A percentile compares a stretch with the other conserved stretches of the same genome.
Conservation (phyloP, 2,888 invertebrate genomes). For the Ligdia adustata region DNA sequence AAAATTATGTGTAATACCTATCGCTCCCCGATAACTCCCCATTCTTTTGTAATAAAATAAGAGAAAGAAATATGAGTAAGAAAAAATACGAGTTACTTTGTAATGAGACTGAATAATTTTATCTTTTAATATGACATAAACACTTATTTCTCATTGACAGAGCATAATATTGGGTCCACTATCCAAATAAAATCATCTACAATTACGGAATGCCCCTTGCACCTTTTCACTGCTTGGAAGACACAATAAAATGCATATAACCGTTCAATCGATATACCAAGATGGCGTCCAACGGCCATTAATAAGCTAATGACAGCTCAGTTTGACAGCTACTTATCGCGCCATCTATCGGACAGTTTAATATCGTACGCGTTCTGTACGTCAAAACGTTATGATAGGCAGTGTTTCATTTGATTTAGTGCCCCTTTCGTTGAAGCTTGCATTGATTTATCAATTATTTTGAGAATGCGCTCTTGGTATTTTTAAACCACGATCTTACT, state of each 20-base stretch:
- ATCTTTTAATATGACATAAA: no score
- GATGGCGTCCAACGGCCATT: constrained; percentile 65
- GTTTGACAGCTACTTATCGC: constrained; percentile 80
- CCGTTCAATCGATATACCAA: constrained; percentile 67
- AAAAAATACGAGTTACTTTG: no score
- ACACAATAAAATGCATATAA: constrained; percentile 63
- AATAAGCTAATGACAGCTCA: constrained; percentile 79
- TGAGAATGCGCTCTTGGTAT: constrained; percentile 75
- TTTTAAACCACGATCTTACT: constrained; percentile 77
- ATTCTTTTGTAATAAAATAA: no score
- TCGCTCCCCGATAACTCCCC: no score
- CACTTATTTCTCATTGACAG: no score
- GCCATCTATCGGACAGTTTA: constrained; percentile 79
- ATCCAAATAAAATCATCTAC: no score
- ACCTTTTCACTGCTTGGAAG: constrained; percentile 1
- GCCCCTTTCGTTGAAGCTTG: constrained; percentile 70
- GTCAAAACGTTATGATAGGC: constrained; percentile 80
- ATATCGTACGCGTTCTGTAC: constrained; percentile 73
- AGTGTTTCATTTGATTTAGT: constrained; percentile 77
- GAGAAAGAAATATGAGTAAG: no score
- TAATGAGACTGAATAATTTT: no score
- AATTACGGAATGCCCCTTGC: no score
- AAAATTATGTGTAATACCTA: no score
- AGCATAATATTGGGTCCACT: no score
- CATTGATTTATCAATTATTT: constrained; percentile 83